phyloP scores from a whole-genome alignment of 37 sponge, comb jelly and placozoan genomes.

The Chondrosia reniformis region DNA sequence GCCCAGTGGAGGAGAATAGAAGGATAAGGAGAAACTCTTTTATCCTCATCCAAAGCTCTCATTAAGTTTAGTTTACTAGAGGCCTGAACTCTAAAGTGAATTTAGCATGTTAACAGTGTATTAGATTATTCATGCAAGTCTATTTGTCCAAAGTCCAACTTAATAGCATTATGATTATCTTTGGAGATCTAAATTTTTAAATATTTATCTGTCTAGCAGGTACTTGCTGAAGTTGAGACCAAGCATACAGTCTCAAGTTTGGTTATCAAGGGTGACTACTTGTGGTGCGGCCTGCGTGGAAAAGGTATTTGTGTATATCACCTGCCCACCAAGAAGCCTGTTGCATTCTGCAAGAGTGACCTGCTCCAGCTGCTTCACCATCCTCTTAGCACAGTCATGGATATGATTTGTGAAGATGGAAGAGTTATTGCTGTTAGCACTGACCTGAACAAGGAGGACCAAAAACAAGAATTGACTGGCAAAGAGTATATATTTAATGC shows the following conservation, averaged over 20 bases:
- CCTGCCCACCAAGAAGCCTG: not conserved
- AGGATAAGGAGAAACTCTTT: no score
- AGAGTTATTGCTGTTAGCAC: not conserved
- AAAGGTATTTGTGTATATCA: not conserved
- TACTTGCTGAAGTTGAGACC: no score
- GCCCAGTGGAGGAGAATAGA: no score
- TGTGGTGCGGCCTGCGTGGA: constrained; percentile 10
- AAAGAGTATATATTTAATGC: no score
- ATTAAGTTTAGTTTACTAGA: no score
- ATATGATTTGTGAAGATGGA: not conserved
- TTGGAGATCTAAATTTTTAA: no score
- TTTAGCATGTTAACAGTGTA: not conserved
- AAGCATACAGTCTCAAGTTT: not conserved
- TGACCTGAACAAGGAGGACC: not conserved
- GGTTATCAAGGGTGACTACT: not conserved
- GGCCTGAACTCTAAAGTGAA: no score
- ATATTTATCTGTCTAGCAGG: no score
- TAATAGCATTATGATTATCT: no score
- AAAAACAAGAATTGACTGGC: not conserved
- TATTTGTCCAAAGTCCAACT: not conserved
- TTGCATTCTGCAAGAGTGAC: not conserved
- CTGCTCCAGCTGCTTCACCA: no score
- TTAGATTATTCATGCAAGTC: no score
- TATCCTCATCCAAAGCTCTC: no score
- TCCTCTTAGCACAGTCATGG: constrained; percentile 1